These are phyloP conservation scores for Syrista parreyssii DNA, from an alignment of 2,888 invertebrate species.

Conservation along the genomic window DNA sequence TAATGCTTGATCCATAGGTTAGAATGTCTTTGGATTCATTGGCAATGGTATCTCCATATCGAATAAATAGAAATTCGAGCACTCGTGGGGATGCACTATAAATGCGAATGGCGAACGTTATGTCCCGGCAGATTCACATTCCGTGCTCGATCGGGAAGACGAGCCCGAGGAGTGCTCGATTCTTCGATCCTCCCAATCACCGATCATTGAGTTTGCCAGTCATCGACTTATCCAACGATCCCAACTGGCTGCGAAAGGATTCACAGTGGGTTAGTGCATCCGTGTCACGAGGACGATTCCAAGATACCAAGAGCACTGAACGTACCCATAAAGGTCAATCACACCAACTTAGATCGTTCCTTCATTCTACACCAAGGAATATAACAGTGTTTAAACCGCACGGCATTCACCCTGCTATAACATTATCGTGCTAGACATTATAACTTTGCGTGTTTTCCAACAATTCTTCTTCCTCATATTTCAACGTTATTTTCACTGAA, in stretches of 20 bases:
- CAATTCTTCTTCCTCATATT: not conserved
- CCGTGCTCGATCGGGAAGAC: slow-evolving; percentile 31
- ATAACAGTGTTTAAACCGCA: not conserved
- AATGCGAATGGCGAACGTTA: slow-evolving; percentile 39
- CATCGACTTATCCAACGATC: not conserved
- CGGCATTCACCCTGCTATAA: not conserved
- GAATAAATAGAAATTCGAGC: not conserved
- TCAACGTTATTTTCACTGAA: not conserved
- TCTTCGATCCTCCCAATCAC: not conserved
- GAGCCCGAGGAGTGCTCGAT: slow-evolving; percentile 27
- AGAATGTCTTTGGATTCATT: not conserved
- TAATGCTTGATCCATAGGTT: not conserved
- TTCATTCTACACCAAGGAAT: not conserved
- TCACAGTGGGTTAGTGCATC: slow-evolving; percentile 27
- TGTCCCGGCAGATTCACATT: slow-evolving; percentile 33
- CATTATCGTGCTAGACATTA: not conserved
- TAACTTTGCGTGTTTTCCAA: not conserved
- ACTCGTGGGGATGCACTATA: slow-evolving; percentile 39
- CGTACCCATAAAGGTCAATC: not conserved
- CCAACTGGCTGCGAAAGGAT: not conserved
- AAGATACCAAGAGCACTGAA: not conserved
- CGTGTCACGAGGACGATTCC: slow-evolving; percentile 19
- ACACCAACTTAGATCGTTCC: not conserved
- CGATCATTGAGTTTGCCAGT: not conserved
- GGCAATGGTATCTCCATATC: not conserved